Evolutionary conservation across 2,888 invertebrate genomes (phyloP).

Genomic region (Cephus sareptanus): DNA sequence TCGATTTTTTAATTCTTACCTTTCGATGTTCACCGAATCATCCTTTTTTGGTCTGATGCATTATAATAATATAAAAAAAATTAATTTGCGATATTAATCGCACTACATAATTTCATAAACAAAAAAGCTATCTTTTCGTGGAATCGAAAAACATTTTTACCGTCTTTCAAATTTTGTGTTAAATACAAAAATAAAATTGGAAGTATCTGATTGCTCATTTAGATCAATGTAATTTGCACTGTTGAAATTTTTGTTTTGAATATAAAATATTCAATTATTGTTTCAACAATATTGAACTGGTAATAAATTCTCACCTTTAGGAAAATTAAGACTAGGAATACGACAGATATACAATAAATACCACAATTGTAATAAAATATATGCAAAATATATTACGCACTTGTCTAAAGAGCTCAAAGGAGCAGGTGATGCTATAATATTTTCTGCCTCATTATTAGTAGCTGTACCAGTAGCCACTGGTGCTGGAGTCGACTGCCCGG

Average conservation of each 20-base stretch:
- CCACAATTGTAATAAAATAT: neutral
- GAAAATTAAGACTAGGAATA: neutral
- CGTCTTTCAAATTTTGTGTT: neutral
- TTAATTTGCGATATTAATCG: constrained; percentile 12
- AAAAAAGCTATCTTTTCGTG: neutral
- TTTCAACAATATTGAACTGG: constrained; percentile 6
- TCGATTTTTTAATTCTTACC: constrained; percentile 50
- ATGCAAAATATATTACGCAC: constrained; percentile 47
- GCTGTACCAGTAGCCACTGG: constrained; percentile 52
- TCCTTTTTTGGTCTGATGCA: constrained; percentile 61
- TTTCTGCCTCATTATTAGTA: constrained; percentile 63
- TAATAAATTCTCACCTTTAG: neutral
- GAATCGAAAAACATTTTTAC: neutral
- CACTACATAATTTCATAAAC: neutral
- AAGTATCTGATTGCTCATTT: neutral
- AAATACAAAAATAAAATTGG: neutral
- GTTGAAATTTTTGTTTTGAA: neutral
- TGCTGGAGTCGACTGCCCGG: constrained; percentile 57
- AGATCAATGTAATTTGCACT: neutral
- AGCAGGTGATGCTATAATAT: constrained; percentile 58
- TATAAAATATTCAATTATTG: constrained; percentile 10
- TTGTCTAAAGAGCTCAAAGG: constrained; percentile 73
- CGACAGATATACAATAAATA: constrained; percentile 11
- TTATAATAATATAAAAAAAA: constrained; percentile 43
- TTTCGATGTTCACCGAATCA: constrained; percentile 58